A percentile compares a stretch with the other conserved stretches of the same genome.
Conservation (phyloP, 2,113 vertebrate species). For the Neoarius graeffei region DNA sequence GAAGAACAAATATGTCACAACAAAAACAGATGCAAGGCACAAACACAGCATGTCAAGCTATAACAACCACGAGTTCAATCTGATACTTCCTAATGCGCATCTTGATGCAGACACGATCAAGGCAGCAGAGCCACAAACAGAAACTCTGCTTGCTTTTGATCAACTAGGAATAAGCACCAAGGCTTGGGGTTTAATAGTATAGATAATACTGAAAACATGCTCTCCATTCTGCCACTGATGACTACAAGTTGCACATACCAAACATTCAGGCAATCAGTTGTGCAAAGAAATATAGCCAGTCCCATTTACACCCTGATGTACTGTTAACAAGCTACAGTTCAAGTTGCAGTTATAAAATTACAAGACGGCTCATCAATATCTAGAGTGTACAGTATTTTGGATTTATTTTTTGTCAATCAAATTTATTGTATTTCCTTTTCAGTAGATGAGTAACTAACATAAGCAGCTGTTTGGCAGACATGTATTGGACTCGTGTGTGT, state of each 20-base stretch:
- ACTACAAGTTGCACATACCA: not conserved
- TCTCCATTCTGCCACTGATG: not conserved
- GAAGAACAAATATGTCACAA: constrained; percentile 3
- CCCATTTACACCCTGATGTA: not conserved
- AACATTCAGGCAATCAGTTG: not conserved
- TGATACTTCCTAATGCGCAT: constrained; percentile 9
- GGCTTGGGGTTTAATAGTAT: not conserved
- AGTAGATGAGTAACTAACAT: not conserved
- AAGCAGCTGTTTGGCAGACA: not conserved
- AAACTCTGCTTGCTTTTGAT: not conserved
- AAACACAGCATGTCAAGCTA: constrained; percentile 1
- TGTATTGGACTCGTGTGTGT: no score
- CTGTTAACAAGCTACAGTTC: not conserved
- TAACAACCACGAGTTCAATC: constrained; percentile 1
- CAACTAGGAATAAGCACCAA: not conserved
- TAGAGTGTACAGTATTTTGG: not conserved
- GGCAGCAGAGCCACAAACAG: not conserved
- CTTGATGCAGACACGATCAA: constrained; percentile 15
- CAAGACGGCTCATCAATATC: not conserved
- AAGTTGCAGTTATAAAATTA: not conserved
- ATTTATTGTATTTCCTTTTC: not conserved
- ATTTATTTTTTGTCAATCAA: not conserved
- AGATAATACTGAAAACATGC: not conserved
- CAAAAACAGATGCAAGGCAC: not conserved
- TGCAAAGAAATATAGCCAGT: not conserved